A percentile compares a stretch with the other conserved stretches of the same genome.
These are phyloP conservation scores for Parthenolecanium corni DNA, from an alignment of 2,888 invertebrate genomes.

Conservation along the genomic window DNA sequence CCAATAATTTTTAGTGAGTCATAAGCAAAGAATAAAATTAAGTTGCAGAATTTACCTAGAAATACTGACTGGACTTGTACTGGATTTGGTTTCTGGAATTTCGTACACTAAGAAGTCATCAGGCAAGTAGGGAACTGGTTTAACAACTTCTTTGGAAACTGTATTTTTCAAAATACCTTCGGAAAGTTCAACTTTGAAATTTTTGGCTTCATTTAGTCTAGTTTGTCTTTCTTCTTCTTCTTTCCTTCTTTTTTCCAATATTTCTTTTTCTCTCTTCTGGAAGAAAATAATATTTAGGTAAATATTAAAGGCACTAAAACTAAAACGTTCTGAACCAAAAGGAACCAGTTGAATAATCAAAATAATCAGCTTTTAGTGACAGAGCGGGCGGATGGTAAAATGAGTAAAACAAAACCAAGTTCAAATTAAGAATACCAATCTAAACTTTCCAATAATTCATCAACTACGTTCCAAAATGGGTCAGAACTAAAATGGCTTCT, in stretches of 20 bases:
- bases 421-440: too few relatives aligned
- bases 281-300: background rate
- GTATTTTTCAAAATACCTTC: slow-evolving; percentile 7
- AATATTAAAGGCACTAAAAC: too few relatives aligned
- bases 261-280: background rate
- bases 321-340: too few relatives aligned
- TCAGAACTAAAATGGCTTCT: too few relatives aligned
- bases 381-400: too few relatives aligned
- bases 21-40: too few relatives aligned
- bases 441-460: too few relatives aligned
- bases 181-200: background rate
- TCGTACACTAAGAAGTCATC: slow-evolving; percentile 26
- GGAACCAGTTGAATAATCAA: too few relatives aligned
- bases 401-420: too few relatives aligned
- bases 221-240: slow-evolving; percentile 8
- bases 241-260: background rate
- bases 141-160: slow-evolving; percentile 6
- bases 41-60: background rate
- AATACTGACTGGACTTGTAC: background rate
- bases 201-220: background rate
- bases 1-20: too few relatives aligned
- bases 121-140: slow-evolving; percentile 24
- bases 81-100: slow-evolving; percentile 2
- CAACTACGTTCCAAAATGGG: too few relatives aligned
- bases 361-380: too few relatives aligned